Percentiles rank a stretch among this genome's conserved stretches.
Evolutionary conservation across 2,888 invertebrate species (phyloP).

Genomic region (Schizotus pectinicornis): DNA sequence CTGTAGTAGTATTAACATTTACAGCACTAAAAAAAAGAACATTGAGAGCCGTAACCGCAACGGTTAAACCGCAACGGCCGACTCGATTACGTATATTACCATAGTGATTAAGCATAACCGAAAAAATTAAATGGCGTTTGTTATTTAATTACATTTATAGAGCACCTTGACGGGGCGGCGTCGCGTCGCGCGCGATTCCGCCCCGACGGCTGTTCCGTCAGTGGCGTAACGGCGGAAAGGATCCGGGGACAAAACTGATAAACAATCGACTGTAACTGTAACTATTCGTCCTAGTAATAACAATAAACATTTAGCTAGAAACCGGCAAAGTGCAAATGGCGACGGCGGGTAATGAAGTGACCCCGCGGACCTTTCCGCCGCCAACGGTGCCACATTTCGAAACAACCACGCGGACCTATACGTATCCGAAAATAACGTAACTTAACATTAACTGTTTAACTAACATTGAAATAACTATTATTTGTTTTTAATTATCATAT

Average conservation of each 20-base stretch:
- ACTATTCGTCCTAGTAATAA: slow-evolving; percentile 31
- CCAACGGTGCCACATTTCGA: background rate
- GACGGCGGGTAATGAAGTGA: slow-evolving; percentile 30
- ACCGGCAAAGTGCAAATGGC: slow-evolving; percentile 33
- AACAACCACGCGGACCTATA: slow-evolving; percentile 23
- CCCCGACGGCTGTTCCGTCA: no score
- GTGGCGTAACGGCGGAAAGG: no score
- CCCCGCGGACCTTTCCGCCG: slow-evolving; percentile 1
- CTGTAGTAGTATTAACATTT: slow-evolving; percentile 34
- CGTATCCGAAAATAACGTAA: slow-evolving; percentile 36
- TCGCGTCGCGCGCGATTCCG: no score
- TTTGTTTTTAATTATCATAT: slow-evolving; percentile 36
- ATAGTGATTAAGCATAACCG: no score
- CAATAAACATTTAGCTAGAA: slow-evolving; percentile 49
- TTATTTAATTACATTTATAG: no score
- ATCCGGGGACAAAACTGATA: no score
- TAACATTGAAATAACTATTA: slow-evolving; percentile 38
- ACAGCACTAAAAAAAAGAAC: slow-evolving; percentile 26
- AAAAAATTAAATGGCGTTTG: no score
- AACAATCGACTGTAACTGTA: background rate
- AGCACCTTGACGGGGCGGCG: no score
- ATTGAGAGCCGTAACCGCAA: slow-evolving; percentile 5
- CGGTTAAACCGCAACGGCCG: background rate
- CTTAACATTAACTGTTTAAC: slow-evolving; percentile 38
- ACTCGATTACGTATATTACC: slow-evolving; percentile 14